Conservation (phyloP, 2,888 invertebrate species). For the Drosophila mimetica region DNA sequence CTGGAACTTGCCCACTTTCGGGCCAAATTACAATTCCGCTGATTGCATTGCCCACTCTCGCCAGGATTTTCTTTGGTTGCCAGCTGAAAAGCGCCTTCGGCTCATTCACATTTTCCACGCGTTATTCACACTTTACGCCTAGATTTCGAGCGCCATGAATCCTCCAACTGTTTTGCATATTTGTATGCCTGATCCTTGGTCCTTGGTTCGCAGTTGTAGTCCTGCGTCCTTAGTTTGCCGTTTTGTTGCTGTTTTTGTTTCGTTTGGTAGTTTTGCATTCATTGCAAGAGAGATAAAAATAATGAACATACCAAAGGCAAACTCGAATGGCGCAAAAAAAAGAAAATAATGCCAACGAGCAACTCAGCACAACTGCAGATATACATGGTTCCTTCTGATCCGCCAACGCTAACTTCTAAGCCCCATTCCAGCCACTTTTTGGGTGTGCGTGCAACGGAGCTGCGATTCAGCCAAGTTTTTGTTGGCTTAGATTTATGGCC, state of each 20-base stretch:
- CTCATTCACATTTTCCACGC: constrained; percentile 72
- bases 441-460: constrained; percentile 68
- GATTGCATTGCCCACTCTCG: constrained; percentile 77
- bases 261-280: constrained; percentile 70
- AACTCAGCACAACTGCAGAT: constrained; percentile 33
- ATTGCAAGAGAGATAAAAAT: constrained; percentile 82
- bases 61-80: constrained; percentile 9
- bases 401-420: constrained; percentile 16
- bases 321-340: constrained; percentile 69
- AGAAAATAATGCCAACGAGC: constrained; percentile 52
- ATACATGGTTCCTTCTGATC: constrained; percentile 30
- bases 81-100: constrained; percentile 63
- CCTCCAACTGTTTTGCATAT: constrained; percentile 79
- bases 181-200: constrained; percentile 55
- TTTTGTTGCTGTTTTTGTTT: constrained; percentile 51
- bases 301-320: constrained; percentile 81
- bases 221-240: constrained; percentile 15
- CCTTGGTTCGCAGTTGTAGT: constrained; percentile 1
- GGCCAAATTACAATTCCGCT: constrained; percentile 84
- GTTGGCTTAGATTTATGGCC: constrained; percentile 50
- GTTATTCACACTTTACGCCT: constrained; percentile 79
- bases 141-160: constrained; percentile 76
- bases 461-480: constrained; percentile 52
- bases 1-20: constrained; percentile 72
- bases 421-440: constrained; percentile 7